phyloP scores from a whole-genome alignment of 2,113 vertebrate species.

The Oncorhynchus nerka region DNA sequence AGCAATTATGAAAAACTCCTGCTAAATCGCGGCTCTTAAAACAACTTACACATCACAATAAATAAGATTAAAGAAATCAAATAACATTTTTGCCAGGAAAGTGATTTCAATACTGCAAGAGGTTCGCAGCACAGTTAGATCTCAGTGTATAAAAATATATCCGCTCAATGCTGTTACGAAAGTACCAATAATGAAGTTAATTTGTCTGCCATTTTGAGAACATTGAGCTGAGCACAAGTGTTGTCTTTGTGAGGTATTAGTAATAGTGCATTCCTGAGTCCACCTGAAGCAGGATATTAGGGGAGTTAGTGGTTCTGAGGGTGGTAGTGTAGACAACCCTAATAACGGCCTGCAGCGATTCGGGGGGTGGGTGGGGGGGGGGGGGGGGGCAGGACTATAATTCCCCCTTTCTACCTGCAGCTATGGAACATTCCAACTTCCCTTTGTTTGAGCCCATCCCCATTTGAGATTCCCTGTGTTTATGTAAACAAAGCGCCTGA shows the following conservation, averaged over 20 bases:
- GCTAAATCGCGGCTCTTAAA: not conserved
- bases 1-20: conserved; percentile 19
- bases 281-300: conserved; percentile 36
- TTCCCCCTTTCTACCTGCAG: conserved; percentile 57
- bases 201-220: not conserved
- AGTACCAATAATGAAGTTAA: conserved; percentile 13
- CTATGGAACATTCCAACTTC: conserved; percentile 45
- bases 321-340: conserved; percentile 38
- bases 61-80: conserved; percentile 1
- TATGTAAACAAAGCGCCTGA: conserved; percentile 78
- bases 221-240: conserved; percentile 32
- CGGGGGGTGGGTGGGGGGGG: not conserved
- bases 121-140: not conserved
- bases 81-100: not conserved
- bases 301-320: conserved; percentile 11
- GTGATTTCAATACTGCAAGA: not conserved
- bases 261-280: conserved; percentile 31
- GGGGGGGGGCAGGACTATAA: conserved; percentile 27
- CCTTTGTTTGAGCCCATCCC: conserved; percentile 54
- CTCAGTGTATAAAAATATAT: conserved; percentile 5
- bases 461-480: conserved; percentile 64
- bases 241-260: conserved; percentile 43
- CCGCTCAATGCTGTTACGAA: not conserved
- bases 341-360: conserved; percentile 47
- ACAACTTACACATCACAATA: not conserved